Base-by-base conservation (phyloP, 2,888 invertebrate genomes). In the Masnerella sp. region DNA sequence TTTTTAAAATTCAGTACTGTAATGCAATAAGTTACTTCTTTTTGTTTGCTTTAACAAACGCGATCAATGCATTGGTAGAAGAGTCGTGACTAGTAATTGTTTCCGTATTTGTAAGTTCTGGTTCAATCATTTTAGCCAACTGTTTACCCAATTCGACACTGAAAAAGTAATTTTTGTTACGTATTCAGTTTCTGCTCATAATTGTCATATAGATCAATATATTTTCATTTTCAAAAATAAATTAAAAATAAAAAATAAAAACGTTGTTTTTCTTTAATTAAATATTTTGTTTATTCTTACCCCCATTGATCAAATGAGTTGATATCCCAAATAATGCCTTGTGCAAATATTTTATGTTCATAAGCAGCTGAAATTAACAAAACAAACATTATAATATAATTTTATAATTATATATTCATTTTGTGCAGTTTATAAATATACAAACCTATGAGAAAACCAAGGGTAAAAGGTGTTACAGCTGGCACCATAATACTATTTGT, bases 241-340 rank as follows among this genome's bases (percentile, higher is more conserved):
- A n/a, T n/a, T n/a, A n/a, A n/a, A n/a, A n/a, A n/a, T n/a, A n/a
- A n/a, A n/a, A n/a, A n/a, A n/a, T n/a, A n/a, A n/a, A n/a, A n/a
- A n/a, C n/a, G n/a, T n/a, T n/a, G n/a, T n/a, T n/a, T n/a, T n/a
- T n/a, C n/a, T n/a, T n/a, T n/a, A n/a, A n/a, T n/a, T 15, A 38
- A 42, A 18, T 32, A 2, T 36, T 17, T 22, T 45, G 12, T 14
- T 43, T 69, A 18, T 42, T 88, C 91, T 88, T 86, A 93, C 93
- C 99, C 99, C 98, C 99, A 99, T 85, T 99, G 99, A 89, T 99
- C 99, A 88, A 95, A 99, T 0, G 99, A 99, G 88, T 99, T 99
- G 85, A 99, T 98, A 88, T 99, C 96, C 99, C 99, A 99, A 82
- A 99, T 95, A 43, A 97, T 93, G 38, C 99, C 99, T 88, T 99